Evolutionary conservation across 2,797 vertebrate genomes (phyloP).

Genomic region (Notamacropus eugenii): DNA sequence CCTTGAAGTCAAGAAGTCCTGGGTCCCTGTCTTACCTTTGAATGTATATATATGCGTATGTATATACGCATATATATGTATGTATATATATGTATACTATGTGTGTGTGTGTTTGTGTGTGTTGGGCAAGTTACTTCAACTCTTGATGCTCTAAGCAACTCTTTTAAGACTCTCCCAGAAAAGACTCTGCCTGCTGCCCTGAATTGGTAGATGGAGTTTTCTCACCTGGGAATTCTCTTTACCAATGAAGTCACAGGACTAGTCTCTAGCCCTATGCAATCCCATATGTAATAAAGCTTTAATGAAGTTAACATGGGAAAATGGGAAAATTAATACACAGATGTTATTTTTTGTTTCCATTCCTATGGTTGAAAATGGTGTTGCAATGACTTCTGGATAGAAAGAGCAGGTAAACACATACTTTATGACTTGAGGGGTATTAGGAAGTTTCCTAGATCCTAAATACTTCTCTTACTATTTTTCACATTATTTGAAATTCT

Average conservation of each 20-base stretch:
- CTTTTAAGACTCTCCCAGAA: background rate
- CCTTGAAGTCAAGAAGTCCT: background rate
- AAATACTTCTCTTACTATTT: slow-evolving; percentile 9
- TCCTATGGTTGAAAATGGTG: background rate
- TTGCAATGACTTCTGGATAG: background rate
- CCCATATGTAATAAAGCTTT: background rate
- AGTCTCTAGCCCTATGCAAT: background rate
- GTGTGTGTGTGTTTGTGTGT: too few relatives aligned
- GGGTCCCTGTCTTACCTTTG: background rate
- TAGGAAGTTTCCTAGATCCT: background rate
- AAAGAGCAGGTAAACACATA: background rate
- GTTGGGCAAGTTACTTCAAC: background rate
- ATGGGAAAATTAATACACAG: background rate
- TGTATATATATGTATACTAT: background rate
- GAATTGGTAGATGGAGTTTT: background rate
- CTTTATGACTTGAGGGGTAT: background rate
- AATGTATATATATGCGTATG: background rate
- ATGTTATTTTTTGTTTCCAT: background rate
- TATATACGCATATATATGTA: background rate
- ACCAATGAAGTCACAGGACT: background rate
- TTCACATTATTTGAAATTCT: background rate
- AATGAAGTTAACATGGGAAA: slow-evolving; percentile 1
- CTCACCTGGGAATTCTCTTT: background rate
- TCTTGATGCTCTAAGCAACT: background rate
- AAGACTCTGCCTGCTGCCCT: background rate